phyloP scores from a whole-genome alignment of 2,113 vertebrate genomes.

The Ceratotherium simum region DNA sequence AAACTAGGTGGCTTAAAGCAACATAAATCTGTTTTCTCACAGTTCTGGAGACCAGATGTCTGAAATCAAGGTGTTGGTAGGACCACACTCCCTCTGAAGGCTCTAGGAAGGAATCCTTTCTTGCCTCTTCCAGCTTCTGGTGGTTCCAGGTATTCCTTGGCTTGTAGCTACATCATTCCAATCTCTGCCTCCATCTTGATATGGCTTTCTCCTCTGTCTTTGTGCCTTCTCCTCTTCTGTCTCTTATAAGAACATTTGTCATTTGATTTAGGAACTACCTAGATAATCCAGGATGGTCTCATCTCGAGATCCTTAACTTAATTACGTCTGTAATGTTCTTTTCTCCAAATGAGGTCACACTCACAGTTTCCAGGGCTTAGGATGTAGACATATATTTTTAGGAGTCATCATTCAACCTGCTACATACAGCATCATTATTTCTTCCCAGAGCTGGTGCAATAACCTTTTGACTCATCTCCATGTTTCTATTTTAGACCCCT shows the following conservation, averaged over 20 bases:
- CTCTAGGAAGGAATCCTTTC: not conserved
- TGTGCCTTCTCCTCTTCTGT: not conserved
- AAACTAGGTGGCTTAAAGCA: not conserved
- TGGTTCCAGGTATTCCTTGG: not conserved
- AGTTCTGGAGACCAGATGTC: not conserved
- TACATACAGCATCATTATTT: not conserved
- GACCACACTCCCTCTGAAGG: not conserved
- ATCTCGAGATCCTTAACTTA: not conserved
- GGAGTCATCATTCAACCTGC: not conserved
- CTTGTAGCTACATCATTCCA: not conserved
- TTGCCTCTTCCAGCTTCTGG: not conserved
- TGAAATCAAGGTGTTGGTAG: not conserved
- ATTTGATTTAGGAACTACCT: not conserved
- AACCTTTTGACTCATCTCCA: not conserved
- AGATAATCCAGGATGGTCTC: not conserved
- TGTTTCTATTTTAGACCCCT: not conserved
- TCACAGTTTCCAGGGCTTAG: not conserved
- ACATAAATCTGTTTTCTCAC: not conserved
- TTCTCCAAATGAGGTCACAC: not conserved
- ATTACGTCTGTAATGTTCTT: not conserved
- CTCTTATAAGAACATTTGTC: not conserved
- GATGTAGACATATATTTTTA: not conserved
- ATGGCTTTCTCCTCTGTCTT: not conserved
- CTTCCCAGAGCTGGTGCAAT: not conserved
- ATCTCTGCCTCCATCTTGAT: not conserved